Evolutionary conservation across 2,113 vertebrate genomes (phyloP), one percentile per base, ranked within the genome.

Genomic region (Rutilus rutilus): DNA sequence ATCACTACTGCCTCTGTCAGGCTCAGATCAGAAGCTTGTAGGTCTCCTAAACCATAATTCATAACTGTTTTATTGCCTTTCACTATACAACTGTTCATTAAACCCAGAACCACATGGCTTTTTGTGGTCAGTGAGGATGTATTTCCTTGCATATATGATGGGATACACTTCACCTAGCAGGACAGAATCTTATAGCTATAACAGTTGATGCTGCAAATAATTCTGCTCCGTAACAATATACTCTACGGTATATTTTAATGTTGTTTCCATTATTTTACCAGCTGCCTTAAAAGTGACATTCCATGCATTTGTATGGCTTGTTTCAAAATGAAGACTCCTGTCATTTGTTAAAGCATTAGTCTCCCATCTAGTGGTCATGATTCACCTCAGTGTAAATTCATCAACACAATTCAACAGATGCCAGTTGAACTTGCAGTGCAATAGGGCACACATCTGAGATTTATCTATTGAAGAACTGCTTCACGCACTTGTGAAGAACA

Each of bases 331-430:
- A 74, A 83, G 50, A 83, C 33, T 67, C 39, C 17, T 82, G 79
- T 42, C 33, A 83, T 74, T n/a, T 81, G 30, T 82, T 47, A 74
- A 21, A 74, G 76, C 82, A 87, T 71, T 42, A 80, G 82, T 80
- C 77, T 87, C 54, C 86, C 86, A 69, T 85, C 83, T 87, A 74
- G 86, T 87, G 86, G 86, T 47, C 83, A 85, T 52, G 71, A 62
- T 50, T 87, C 62, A 84, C 74, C 27, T 64, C 7, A 78, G 7
- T 52, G n/a, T 78, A 67, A 47, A 78, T 45, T 33, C 36, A 47
- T 64, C 57, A 64, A 64, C n/a, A 62, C 39, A 6, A 45, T 27
- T 25, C 78, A 62, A 45, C 57, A 45, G 30, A 54, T 52, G 15
- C 25, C 1, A 0, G 8, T 10, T 71, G 71, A n/a, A 74, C 23